Conservation (phyloP, 2,888 invertebrate species). For the Clepsis dumicolana region DNA sequence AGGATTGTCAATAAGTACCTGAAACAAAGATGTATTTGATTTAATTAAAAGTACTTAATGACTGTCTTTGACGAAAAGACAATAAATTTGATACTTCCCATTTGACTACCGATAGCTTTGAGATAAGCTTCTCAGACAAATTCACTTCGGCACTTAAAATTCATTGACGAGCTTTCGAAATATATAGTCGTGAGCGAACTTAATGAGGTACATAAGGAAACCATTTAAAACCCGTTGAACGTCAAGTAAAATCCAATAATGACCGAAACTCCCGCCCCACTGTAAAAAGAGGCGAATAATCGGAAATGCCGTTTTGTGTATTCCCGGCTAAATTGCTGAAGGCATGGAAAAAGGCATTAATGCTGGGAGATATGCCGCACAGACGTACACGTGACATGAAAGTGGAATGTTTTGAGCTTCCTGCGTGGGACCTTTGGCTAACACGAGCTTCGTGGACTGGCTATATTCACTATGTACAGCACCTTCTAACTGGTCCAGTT, state of each 20-base stretch:
- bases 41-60: not conserved
- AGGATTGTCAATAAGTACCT: not conserved
- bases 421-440: slow-evolving; percentile 17
- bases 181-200: slow-evolving; percentile 43
- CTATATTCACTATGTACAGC: not conserved
- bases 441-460: not conserved
- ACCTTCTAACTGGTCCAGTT: not conserved
- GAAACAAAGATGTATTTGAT: not conserved
- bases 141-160: slow-evolving; percentile 22
- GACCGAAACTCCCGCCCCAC: slow-evolving; percentile 47
- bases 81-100: not conserved
- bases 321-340: slow-evolving; percentile 54
- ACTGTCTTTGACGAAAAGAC: not conserved
- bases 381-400: slow-evolving; percentile 56
- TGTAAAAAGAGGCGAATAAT: slow-evolving; percentile 54
- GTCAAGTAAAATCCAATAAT: slow-evolving; percentile 56
- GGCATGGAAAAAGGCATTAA: slow-evolving; percentile 57
- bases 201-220: slow-evolving; percentile 35
- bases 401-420: slow-evolving; percentile 42
- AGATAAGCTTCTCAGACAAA: not conserved
- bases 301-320: slow-evolving; percentile 54
- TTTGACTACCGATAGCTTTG: not conserved
- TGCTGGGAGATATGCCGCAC: slow-evolving; percentile 53
- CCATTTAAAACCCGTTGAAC: slow-evolving; percentile 51
- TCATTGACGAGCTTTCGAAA: slow-evolving; percentile 16